Percentiles rank a stretch among this genome's conserved stretches.
Evolutionary conservation across 1,140 invertebrate species (phyloP).

Genomic region (Leptonema lineaticorne): DNA sequence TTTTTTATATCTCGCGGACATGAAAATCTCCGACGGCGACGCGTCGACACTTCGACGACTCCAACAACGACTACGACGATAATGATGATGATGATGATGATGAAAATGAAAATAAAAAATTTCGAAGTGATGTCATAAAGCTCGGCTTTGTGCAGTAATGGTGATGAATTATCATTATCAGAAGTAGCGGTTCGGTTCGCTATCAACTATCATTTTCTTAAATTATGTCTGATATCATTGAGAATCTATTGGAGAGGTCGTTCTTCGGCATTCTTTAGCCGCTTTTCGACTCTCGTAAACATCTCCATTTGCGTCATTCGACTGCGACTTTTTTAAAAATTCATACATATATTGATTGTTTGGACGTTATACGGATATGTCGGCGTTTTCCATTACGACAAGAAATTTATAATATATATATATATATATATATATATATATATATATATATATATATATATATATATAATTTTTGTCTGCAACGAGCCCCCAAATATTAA

Average conservation of each 20-base stretch:
- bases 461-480: no score
- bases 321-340: slow-evolving; percentile 12
- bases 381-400: not conserved
- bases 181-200: not conserved
- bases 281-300: slow-evolving; percentile 13
- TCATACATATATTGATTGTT: slow-evolving; percentile 6
- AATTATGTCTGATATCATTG: slow-evolving; percentile 18
- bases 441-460: no score
- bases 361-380: slow-evolving; percentile 12
- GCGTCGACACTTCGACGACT: no score
- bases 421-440: no score
- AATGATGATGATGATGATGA: no score
- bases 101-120: no score
- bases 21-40: no score
- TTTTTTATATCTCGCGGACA: no score
- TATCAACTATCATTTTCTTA: slow-evolving; percentile 14
- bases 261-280: slow-evolving; percentile 16
- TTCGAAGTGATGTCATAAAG: slow-evolving; percentile 10
- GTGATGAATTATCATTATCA: slow-evolving; percentile 11
- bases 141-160: not conserved
- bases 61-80: no score
- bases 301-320: slow-evolving; percentile 18
- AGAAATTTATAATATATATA: no score
- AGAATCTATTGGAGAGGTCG: slow-evolving; percentile 8
- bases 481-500: no score